A percentile compares a stretch with the other conserved stretches of the same genome.
Conservation (phyloP, 1,140 invertebrate genomes). For the Cydia pomonella region DNA sequence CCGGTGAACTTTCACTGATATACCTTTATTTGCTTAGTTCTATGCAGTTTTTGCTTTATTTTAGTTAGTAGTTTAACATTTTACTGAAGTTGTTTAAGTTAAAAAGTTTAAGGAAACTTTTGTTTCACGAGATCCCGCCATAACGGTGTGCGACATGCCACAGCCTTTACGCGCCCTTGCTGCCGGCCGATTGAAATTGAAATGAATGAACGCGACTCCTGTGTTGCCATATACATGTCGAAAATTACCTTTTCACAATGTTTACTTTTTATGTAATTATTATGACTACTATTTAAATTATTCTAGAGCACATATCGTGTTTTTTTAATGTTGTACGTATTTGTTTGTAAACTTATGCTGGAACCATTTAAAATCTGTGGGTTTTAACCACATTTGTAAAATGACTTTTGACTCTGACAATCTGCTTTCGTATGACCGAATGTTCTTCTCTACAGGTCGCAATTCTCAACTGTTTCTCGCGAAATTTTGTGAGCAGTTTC, state of each 20-base stretch:
- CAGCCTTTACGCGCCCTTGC: constrained; percentile 43
- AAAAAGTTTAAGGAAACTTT: constrained; percentile 75
- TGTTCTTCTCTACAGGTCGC: too few species aligned
- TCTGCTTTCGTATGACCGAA: too few species aligned
- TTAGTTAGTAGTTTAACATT: constrained; percentile 43
- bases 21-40: constrained; percentile 43
- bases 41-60: constrained; percentile 44
- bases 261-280: not conserved
- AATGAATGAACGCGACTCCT: constrained; percentile 36
- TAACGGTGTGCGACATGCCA: constrained; percentile 47
- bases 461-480: too few species aligned
- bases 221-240: constrained; percentile 43
- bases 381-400: too few species aligned
- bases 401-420: too few species aligned
- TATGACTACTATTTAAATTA: not conserved
- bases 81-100: constrained; percentile 50
- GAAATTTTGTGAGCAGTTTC: too few species aligned
- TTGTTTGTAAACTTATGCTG: not conserved
- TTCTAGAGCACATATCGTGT: not conserved
- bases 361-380: too few species aligned
- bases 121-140: constrained; percentile 72
- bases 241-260: not conserved
- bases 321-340: not conserved
- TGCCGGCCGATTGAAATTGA: constrained; percentile 63
- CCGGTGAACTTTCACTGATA: constrained; percentile 65